Percentiles rank a stretch among this genome's conserved stretches.
These are phyloP conservation scores for Argya squamiceps DNA, from an alignment of 2,797 vertebrate genomes.

Conservation along the genomic window DNA sequence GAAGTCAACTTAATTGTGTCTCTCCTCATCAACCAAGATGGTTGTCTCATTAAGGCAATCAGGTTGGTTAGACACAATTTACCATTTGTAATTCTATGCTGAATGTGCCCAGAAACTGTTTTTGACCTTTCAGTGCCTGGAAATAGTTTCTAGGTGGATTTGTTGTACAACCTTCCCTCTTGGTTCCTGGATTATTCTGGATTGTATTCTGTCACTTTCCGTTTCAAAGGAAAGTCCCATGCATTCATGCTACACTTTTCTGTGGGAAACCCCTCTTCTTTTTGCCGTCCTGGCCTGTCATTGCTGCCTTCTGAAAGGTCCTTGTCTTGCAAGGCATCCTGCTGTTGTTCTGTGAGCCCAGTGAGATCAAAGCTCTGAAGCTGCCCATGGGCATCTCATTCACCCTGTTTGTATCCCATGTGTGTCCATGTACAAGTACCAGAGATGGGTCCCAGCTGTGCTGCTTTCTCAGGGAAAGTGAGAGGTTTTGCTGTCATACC, in stretches of 20 bases:
- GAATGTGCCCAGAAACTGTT: neutral
- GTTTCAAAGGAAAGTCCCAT: neutral
- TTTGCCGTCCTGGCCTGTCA: neutral
- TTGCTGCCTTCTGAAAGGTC: neutral
- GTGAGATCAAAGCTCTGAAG: neutral
- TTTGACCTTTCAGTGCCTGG: neutral
- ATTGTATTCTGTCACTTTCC: neutral
- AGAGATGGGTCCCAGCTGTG: neutral
- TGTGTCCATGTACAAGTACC: neutral
- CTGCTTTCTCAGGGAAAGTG: neutral
- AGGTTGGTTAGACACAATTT: neutral
- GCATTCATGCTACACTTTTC: neutral
- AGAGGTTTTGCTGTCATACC: neutral
- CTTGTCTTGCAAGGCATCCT: neutral
- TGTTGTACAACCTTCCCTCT: neutral
- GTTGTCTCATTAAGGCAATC: neutral
- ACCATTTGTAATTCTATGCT: neutral
- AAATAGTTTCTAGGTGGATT: neutral
- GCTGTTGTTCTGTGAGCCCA: neutral
- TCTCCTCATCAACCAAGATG: neutral
- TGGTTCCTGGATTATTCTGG: neutral
- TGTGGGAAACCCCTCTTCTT: neutral
- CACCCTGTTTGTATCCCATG: neutral
- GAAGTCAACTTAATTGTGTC: rapidly evolving
- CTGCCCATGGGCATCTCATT: neutral